Percentiles rank a stretch among this genome's conserved stretches.
These are phyloP conservation scores for Trichomycterus rosablanca DNA, from an alignment of 2,113 vertebrate genomes.

Conservation along the genomic window DNA sequence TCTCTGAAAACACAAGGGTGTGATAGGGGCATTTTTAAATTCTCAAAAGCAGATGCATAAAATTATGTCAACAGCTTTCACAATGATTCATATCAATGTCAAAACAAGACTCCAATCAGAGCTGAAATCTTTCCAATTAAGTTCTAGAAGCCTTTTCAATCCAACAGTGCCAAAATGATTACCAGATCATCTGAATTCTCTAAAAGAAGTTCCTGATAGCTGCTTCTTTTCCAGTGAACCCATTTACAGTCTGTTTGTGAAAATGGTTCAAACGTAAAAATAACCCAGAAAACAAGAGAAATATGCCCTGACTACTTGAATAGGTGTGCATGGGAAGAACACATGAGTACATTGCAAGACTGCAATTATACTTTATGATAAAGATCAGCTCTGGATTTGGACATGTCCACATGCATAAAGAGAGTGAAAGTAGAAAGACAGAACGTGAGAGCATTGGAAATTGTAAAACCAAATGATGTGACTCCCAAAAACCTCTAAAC, in stretches of 20 bases:
- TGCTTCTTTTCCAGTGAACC: too few species aligned
- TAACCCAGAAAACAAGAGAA: too few species aligned
- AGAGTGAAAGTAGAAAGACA: constrained; percentile 25
- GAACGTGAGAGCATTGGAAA: constrained; percentile 13
- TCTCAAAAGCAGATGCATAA: constrained; percentile 34
- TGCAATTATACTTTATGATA: neutral
- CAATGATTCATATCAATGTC: constrained; percentile 32
- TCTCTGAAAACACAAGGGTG: neutral
- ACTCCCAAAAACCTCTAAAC: constrained; percentile 19
- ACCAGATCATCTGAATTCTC: too few species aligned
- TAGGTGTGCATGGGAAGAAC: too few species aligned
- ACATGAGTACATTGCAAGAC: too few species aligned
- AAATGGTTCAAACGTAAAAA: too few species aligned
- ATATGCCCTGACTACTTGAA: too few species aligned
- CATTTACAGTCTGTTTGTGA: too few species aligned
- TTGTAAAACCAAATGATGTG: constrained; percentile 24
- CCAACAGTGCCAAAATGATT: too few species aligned
- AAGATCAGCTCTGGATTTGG: constrained; percentile 35
- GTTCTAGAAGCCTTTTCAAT: neutral
- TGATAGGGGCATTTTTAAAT: constrained; percentile 33
- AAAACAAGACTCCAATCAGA: constrained; percentile 30
- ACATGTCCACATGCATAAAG: constrained; percentile 27
- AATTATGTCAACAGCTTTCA: constrained; percentile 36
- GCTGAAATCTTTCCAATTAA: neutral
- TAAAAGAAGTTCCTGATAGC: too few species aligned